phyloP scores from a whole-genome alignment of 2,797 vertebrate genomes.

The Momotus momota region DNA sequence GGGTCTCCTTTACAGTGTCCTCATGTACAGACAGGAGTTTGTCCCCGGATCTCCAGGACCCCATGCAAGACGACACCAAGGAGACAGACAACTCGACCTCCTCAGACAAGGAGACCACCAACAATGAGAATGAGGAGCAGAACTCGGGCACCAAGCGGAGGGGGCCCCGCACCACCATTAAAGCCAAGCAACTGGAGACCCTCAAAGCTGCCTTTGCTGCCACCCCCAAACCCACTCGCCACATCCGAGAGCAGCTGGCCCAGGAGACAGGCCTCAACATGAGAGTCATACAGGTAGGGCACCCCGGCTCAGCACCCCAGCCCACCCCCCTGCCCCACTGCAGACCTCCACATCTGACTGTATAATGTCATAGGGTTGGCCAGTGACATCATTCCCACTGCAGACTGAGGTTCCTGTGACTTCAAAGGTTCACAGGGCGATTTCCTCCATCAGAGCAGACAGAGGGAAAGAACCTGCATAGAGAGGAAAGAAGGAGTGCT shows the following conservation, averaged over 20 bases:
- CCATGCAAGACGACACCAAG: conserved; percentile 92
- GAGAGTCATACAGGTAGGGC: conserved; percentile 92
- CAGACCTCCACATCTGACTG: accelerated
- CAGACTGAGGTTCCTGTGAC: background rate
- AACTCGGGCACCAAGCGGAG: conserved; percentile 92
- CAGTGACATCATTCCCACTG: accelerated
- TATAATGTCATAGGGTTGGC: background rate
- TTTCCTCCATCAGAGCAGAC: background rate
- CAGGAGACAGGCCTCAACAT: conserved; percentile 96
- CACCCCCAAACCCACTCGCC: conserved; percentile 93
- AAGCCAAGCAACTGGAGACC: conserved; percentile 96
- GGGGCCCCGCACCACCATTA: conserved; percentile 96
- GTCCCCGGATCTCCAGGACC: conserved; percentile 94
- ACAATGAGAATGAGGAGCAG: conserved; percentile 96
- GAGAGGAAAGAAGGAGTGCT: background rate
- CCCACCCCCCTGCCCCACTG: accelerated
- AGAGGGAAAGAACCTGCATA: accelerated
- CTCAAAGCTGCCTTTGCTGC: conserved; percentile 94
- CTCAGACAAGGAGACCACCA: conserved; percentile 95
- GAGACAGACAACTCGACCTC: conserved; percentile 96
- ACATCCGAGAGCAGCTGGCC: conserved; percentile 94
- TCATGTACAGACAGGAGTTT: conserved; percentile 97
- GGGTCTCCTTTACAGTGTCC: conserved; percentile 85
- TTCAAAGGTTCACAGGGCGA: background rate
- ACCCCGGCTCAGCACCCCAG: accelerated